Conservation (phyloP, 2,113 vertebrate species). For the Panthera tigris region DNA sequence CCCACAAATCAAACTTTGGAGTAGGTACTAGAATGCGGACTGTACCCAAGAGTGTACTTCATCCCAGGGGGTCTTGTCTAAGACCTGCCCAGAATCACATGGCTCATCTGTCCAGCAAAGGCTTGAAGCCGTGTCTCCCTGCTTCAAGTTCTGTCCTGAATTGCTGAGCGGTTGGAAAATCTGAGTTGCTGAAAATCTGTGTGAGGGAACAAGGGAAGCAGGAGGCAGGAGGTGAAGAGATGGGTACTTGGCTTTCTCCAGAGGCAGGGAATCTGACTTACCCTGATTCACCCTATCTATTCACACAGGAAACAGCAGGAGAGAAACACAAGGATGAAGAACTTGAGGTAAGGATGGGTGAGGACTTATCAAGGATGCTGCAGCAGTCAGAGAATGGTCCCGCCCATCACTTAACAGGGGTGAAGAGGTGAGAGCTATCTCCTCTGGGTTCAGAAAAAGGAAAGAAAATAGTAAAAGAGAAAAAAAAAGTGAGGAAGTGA, state of each 20-base stretch:
- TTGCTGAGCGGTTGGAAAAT: neutral
- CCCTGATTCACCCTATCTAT: neutral
- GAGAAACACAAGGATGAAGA: neutral
- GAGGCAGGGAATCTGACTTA: neutral
- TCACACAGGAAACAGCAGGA: neutral
- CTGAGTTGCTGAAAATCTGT: neutral
- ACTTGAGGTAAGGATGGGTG: neutral
- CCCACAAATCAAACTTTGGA: neutral
- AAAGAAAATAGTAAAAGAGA: neutral
- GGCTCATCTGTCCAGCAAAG: neutral
- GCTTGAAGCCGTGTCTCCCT: neutral
- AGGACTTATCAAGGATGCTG: neutral
- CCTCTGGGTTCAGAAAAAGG: neutral
- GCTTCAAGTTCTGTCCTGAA: neutral
- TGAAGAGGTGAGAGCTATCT: neutral
- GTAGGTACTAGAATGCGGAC: neutral
- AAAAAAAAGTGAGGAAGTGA: neutral
- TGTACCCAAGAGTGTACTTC: neutral
- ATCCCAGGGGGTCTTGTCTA: neutral
- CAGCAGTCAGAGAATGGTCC: neutral
- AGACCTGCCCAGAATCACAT: rapidly evolving
- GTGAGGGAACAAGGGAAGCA: neutral
- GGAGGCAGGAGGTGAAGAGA: neutral
- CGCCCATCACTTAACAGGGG: neutral
- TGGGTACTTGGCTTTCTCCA: neutral